Evolutionary conservation across 1,140 invertebrate genomes (phyloP).

Genomic region (Zaprionus davidi): DNA sequence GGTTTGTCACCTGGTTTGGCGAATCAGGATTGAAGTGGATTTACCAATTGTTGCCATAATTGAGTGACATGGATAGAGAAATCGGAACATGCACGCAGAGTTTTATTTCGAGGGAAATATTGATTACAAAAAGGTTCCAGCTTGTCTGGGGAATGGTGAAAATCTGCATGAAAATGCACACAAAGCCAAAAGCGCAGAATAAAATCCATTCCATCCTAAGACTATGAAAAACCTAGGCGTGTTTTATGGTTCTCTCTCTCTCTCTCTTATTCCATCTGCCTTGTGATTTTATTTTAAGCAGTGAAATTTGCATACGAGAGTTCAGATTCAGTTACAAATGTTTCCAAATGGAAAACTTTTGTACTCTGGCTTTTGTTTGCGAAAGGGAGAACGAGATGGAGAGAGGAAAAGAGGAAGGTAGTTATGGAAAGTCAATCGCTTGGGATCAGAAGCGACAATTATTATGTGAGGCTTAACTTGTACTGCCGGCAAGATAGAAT

Average conservation of each 20-base stretch:
- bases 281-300: constrained; percentile 38
- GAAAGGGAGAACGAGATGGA: constrained; percentile 13
- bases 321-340: constrained; percentile 67
- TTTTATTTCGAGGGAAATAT: constrained; percentile 45
- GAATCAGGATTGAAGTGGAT: constrained; percentile 71
- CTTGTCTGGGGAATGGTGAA: constrained; percentile 21
- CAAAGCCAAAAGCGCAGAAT: constrained; percentile 64
- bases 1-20: constrained; percentile 49
- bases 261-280: constrained; percentile 40
- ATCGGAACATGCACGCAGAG: constrained; percentile 6
- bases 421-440: constrained; percentile 22
- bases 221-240: constrained; percentile 23
- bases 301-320: constrained; percentile 59
- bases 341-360: constrained; percentile 61
- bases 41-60: constrained; percentile 81
- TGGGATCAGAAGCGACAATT: constrained; percentile 60
- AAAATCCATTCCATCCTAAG: constrained; percentile 28
- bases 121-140: constrained; percentile 78
- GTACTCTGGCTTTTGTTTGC: constrained; percentile 42
- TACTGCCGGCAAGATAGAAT: constrained; percentile 1
- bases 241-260: constrained; percentile 20
- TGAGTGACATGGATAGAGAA: constrained; percentile 77
- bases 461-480: constrained; percentile 47
- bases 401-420: neutral
- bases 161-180: constrained; percentile 81